Base-by-base conservation (phyloP, 2,797 vertebrate species). In the Parotocinclus haroldoi region DNA sequence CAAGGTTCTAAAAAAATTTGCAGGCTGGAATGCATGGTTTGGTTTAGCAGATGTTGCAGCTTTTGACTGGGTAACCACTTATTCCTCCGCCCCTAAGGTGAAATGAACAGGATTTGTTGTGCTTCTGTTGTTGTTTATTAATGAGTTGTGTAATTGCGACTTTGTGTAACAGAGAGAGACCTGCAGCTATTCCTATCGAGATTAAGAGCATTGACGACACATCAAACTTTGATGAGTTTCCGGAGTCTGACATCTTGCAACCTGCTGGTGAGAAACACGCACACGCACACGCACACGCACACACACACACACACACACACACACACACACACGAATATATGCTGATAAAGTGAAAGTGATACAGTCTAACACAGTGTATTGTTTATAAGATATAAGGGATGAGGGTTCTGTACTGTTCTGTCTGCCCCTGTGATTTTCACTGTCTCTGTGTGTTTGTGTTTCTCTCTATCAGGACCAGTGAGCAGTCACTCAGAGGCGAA, bases 151-250 rank as follows among this genome's bases (percentile, higher is more conserved):
- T 58, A 27, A 2, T 27, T 27, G 27, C 5, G 27, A 27, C 5
- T 57, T n/a, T 57, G 11, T 40, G 5, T 10, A 44, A 17, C 76
- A 98, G 96, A 81, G 96, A 97, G 84, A 92, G 96, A 80, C 96
- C 95, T 14, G 96, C 95, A 69, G 96, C 95, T 1, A 98, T 99
- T 76, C 89, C 95, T 37, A 98, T 96, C 58, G 95, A 98, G 82
- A 99, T 99, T 83, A 99, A 96, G 85, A 99, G 96, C 86, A 99
- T 99, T 13, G 96, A 99, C n/a, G 96, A 99, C 88, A 99, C 96
- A 12, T 99, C 96, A 11, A 95, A 99, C 89, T 98, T 99, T 0
- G 96, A 99, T 60, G 96, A 99, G 63, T 99, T 99, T 84, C 96
- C 96, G 4, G 96, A 99, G 18, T 99, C 96, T 0, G 96, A 99